Base-by-base conservation (phyloP, 2,113 vertebrate genomes). In the Boulengeromyrus knoepffleri region DNA sequence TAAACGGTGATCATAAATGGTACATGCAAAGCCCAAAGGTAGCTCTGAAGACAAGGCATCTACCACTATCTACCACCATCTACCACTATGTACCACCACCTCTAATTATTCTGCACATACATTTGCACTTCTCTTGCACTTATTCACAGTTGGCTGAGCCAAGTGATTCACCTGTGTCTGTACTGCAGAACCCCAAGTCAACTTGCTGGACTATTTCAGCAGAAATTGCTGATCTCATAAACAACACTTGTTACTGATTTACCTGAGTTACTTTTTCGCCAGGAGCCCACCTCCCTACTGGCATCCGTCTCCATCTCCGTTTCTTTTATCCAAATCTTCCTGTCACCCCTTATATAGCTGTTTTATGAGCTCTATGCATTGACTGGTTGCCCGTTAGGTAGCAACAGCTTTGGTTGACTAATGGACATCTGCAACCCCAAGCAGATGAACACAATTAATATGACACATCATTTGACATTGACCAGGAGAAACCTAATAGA, bases 241-340 rank as follows among this genome's bases (percentile, higher is more conserved):
- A 92, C 90, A 21, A 89, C 77, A 52, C 17, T 31, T 7, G 24
- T 87, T 90, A 94, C 93, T 94, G 84, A 94, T 95, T 96, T 97
- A 97, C 97, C 96, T 96, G 93, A 92, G 90, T 8, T 92, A 95
- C 88, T 91, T 88, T 85, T 92, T 94, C 88, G 91, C 89, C 93
- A 94, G 45, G 93, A 89, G 89, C 53, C 58, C 89, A 94, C 90
- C 80, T 94, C 92, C 88, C 39, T 94, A 91, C 80, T 56, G 85
- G 88, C 46, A 36, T 92, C 92, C 91, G 90, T 88, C 47, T 17
- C 91, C 90, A 89, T 85, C 85, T 88, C 92, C 88, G 91, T 92
- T 94, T 96, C 96, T 94, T 93, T 95, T 91, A 95, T 91, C 7
- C 74, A 39, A 1, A 39, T 42, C 74, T 80, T 31, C 36, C 74